These are phyloP conservation scores for Daboia siamensis DNA, from an alignment of 2,113 vertebrate genomes.

Conservation along the genomic window DNA sequence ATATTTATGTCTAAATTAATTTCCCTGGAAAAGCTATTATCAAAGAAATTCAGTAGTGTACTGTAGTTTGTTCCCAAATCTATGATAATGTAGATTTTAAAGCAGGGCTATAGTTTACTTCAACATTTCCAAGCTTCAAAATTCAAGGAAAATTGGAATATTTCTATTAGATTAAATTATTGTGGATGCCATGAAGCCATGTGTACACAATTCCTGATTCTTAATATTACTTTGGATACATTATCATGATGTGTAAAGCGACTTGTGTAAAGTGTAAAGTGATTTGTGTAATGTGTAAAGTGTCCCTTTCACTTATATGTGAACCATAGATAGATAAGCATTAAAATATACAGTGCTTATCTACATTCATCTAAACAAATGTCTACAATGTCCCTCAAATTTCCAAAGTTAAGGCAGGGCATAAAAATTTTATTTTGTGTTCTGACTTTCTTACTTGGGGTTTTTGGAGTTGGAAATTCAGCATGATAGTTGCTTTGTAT, in stretches of 20 bases:
- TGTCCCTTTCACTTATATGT: not conserved
- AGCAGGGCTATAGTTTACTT: not conserved
- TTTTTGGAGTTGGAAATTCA: not conserved
- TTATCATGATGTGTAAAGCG: not conserved
- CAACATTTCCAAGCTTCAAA: not conserved
- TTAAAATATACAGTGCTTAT: not conserved
- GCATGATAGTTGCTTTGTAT: not conserved
- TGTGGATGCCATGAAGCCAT: not conserved
- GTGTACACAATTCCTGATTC: not conserved
- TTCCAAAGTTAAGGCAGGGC: not conserved
- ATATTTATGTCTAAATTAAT: not conserved
- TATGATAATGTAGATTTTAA: not conserved
- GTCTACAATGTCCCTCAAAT: not conserved
- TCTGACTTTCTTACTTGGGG: not conserved
- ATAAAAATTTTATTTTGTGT: not conserved
- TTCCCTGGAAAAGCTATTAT: not conserved
- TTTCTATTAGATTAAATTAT: not conserved
- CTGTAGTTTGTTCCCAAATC: not conserved
- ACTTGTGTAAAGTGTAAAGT: too few species aligned
- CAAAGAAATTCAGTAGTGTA: not conserved
- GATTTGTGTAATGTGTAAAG: too few species aligned
- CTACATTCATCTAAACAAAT: not conserved
- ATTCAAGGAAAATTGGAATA: not conserved
- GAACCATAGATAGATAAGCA: not conserved
- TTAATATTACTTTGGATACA: not conserved